Conservation (phyloP, 2,888 invertebrate genomes). For the Pseudolycoriella hygida region DNA sequence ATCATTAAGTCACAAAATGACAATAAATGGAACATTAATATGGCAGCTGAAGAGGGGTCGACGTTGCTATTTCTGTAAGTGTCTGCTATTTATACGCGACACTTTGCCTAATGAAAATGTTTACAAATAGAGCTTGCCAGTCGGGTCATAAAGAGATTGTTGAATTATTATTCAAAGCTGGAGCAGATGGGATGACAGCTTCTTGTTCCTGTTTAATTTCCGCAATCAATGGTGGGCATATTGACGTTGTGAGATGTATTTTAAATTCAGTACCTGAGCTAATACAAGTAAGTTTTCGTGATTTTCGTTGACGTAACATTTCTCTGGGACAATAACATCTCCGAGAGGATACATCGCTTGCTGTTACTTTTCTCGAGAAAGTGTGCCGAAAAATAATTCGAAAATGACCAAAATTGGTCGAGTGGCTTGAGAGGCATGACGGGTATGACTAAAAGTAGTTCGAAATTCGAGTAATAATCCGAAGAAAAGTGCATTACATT, state of each 20-base stretch:
- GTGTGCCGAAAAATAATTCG: no score
- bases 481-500: no score
- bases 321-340: no score
- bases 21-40: constrained; percentile 61
- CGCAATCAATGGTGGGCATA: constrained; percentile 71
- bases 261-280: constrained; percentile 70
- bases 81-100: neutral
- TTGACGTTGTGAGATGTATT: constrained; percentile 55
- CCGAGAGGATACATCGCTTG: no score
- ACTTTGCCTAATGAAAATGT: neutral
- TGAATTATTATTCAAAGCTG: constrained; percentile 54
- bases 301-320: no score
- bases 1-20: constrained; percentile 45
- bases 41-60: constrained; percentile 75
- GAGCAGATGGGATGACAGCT: constrained; percentile 79
- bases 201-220: constrained; percentile 86
- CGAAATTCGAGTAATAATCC: no score
- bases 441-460: no score
- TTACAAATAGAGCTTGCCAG: constrained; percentile 54
- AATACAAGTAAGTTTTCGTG: constrained; percentile 39
- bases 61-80: constrained; percentile 73
- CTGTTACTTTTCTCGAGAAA: no score
- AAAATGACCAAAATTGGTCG: no score
- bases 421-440: no score
- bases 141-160: constrained; percentile 66